Evolutionary conservation across 2,797 vertebrate species (phyloP), one percentile per base, ranked within the genome.

Genomic region (Caiman crocodilus): DNA sequence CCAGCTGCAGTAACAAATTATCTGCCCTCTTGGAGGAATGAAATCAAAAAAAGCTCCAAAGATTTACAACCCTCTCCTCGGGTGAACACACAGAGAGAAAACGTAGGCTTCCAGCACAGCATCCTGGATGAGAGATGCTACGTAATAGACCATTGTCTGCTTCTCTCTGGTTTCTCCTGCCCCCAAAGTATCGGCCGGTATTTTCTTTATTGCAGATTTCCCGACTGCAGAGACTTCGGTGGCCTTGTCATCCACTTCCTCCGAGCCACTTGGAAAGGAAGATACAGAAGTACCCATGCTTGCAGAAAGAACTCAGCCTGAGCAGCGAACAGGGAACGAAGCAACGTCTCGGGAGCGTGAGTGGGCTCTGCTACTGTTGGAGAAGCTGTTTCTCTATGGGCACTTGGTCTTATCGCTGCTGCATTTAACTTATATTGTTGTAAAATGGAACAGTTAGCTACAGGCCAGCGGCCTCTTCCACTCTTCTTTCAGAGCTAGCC

Each of bases 381-480:
- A 96, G 77, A 96, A 94, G 32, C 84, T 96, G 63, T 84, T 97
- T 58, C 88, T 97, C 77, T 96, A 83, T 75, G 74, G 89, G 4
- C 96, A 96, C 50, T 56, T 97, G 50, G 4, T 92, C 79, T 76
- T 96, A 30, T 97, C 95, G 3, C 21, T 96, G 32, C 0, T 65
- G 3, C 96, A 96, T 55, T 96, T 90, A 1, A 21, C 50, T 25
- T 3, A 79, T 21, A 75, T 96, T 76, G 83, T 5, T 60, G 7
- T 95, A 2, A 95, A 96, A 82, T 96, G 96, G 96, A 94, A 90
- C 95, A 85, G 59, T 58, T 97, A 89, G 78, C 25, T 3, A 1
- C 25, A 79, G 32, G 4, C 14, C 35, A 67, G 58, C 65, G 25
- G 69, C 69, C 35, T 3, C 50, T 42, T 42, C 69, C 25, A 71